Evolutionary conservation across 2,113 vertebrate genomes (phyloP).

Genomic region (Galemys pyrenaicus): DNA sequence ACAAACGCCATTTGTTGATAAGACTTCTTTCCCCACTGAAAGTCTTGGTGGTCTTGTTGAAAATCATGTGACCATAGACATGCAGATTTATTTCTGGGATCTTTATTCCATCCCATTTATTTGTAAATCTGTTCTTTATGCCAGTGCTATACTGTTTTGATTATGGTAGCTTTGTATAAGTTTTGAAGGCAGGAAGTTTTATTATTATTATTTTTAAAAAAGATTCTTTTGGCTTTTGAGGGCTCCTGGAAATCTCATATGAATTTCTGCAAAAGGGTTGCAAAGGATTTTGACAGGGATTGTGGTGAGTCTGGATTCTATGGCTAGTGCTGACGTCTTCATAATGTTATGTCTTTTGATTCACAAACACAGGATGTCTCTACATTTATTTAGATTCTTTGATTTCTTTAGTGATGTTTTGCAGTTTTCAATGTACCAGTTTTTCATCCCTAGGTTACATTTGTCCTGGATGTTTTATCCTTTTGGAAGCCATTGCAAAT

Average conservation of each 20-base stretch:
- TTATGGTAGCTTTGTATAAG: neutral
- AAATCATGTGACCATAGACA: neutral
- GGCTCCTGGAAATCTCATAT: neutral
- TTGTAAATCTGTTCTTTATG: neutral
- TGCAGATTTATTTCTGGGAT: neutral
- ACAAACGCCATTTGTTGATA: neutral
- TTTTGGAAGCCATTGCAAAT: neutral
- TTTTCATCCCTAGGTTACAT: neutral
- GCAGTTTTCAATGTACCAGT: neutral
- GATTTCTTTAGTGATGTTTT: neutral
- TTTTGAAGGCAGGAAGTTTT: slow-evolving; percentile 31
- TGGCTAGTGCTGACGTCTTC: neutral
- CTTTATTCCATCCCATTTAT: neutral
- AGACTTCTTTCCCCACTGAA: neutral
- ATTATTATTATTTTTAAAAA: neutral
- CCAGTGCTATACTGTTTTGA: neutral
- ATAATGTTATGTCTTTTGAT: neutral
- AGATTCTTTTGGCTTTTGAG: neutral
- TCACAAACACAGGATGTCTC: neutral
- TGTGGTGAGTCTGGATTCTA: neutral
- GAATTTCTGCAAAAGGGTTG: neutral
- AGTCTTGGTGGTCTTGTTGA: neutral
- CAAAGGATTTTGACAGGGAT: neutral
- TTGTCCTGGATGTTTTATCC: neutral
- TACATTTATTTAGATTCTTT: neutral